phyloP scores from a whole-genome alignment of 2,888 invertebrate species.

The Pimpla rufipes region DNA sequence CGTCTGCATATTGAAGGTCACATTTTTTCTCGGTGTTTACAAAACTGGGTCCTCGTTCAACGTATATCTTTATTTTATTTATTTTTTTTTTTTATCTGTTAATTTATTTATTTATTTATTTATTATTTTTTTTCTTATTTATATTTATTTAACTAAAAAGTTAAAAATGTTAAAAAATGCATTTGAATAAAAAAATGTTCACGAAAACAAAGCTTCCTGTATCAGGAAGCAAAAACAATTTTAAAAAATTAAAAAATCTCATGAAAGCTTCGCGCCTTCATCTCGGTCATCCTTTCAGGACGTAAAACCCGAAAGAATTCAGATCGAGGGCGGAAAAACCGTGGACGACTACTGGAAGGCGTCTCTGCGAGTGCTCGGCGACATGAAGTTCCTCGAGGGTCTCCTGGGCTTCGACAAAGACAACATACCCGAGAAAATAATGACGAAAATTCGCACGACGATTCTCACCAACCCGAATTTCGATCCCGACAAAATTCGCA shows the following conservation, averaged over 20 bases:
- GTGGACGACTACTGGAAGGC: constrained; percentile 98
- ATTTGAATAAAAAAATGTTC: too few species aligned
- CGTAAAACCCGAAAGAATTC: constrained; percentile 95
- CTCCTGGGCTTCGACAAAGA: constrained; percentile 96
- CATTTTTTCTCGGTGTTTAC: too few species aligned
- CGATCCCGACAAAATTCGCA: constrained; percentile 95
- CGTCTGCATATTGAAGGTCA: constrained; percentile 97
- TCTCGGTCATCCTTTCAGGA: too few species aligned
- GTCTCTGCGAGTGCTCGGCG: constrained; percentile 94
- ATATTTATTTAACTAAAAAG: too few species aligned
- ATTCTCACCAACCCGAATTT: constrained; percentile 95
- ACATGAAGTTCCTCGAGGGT: constrained; percentile 96
- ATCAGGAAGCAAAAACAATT: too few species aligned
- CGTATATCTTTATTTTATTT: too few species aligned
- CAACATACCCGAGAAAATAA: constrained; percentile 93
- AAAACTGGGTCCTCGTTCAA: too few species aligned
- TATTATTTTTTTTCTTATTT: too few species aligned
- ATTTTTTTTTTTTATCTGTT: too few species aligned
- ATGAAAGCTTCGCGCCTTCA: background rate
- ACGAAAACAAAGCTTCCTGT: too few species aligned
- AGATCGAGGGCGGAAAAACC: constrained; percentile 92
- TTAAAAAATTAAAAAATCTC: background rate
- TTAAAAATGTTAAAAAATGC: too few species aligned
- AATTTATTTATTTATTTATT: too few species aligned
- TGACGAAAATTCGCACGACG: constrained; percentile 93